Evolutionary conservation across 2,888 invertebrate species (phyloP), one percentile per base, ranked within the genome.

Genomic region (Ichneumon xanthorius): DNA sequence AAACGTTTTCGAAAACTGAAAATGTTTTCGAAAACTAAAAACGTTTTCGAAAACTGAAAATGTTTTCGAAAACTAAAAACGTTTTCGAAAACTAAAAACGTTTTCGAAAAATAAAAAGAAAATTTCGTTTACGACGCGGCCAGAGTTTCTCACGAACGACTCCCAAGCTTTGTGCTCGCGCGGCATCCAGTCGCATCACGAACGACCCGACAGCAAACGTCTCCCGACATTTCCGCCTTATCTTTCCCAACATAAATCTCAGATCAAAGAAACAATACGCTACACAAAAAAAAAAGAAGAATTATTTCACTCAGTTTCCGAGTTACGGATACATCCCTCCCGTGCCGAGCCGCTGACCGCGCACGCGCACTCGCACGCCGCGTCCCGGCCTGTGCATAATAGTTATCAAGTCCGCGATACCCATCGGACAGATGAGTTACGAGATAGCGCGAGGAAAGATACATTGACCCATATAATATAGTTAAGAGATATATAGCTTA

Each of bases 391-490:
- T 72, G 61, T 68, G 78, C 72, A 73, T 78, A 78, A 84, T 84
- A 70, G 73, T 84, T 77, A 80, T 84, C 77, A 73, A 78, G 73
- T 26, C 81, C 81, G 45, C 45, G 84, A 85, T 85, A 75, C 75
- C 81, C 77, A 85, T 85, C 78, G 84, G 78, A 81, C 84, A 68
- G 84, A 85, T 85, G 84, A 85, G 73, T 85, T 81, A 81, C 81
- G 84, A 85, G 81, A 85, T 85, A 85, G 73, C 68, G 77, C 84
- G 80, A 78, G 78, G 78, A 81, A 81, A 85, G 84, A 81, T 81
- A 75, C 84, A 85, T 85, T 45, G 84, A 85, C 84, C 84, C 84
- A 85, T 85, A 81, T 85, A 82, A 61, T 76, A 73, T 67, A 68
- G 84, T 65, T 75, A 55, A 81, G 78, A 85, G 53, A 48, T 68